Base-by-base conservation (phyloP, 30 jellyfish, hydroid and myxozoan genomes). In the Cassiopea xamachana region DNA sequence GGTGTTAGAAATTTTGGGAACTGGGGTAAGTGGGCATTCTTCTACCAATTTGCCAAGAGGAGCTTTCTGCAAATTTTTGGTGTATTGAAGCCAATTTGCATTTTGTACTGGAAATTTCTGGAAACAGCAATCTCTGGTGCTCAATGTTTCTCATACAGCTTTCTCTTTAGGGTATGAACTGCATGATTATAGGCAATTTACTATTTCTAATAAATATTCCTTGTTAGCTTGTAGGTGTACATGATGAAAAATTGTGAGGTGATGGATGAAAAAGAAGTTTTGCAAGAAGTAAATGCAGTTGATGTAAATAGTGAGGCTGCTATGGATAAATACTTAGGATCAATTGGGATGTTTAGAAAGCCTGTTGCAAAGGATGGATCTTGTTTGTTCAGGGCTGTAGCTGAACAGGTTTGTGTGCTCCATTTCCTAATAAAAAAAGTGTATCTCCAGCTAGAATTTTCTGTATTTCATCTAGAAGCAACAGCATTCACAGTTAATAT, bases 301-400 rank as follows among this genome's bases (percentile, higher is more conserved):
- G 81, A 51, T 46, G 2, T 71, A 45, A 92, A 81, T 60, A 81
- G 95, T 80, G 98, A 94, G 71, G 79, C 79, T 45, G 96, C 96
- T n/a, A 94, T 94, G 98, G 98, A 94, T 67, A 92, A 89, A 62
- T 89, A 51, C 72, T 80, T 94, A 59, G 48, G 76, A 45, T 47
- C 85, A 14, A 48, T 84, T 17, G 92, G 91, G 39, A 46, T 94
- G 51, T 94, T 70, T 67, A 96, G 98, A 43, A 94, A 94, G 73
- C 97, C 97, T 51, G 97, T 94, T 46, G 98, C 98, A 13, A 94
- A 94, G 75, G 98, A 94, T 90, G 98, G 98, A 6, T 94, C 98
- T 46, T 94, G 98, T 62, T 60, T 94, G 48, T 94, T 94, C 82
- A 74, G 98, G 60, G 98, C 94, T 49, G 97, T 94, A 73, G 92